Conservation (phyloP, 2,797 vertebrate genomes). For the Emydoidea blandingii region DNA sequence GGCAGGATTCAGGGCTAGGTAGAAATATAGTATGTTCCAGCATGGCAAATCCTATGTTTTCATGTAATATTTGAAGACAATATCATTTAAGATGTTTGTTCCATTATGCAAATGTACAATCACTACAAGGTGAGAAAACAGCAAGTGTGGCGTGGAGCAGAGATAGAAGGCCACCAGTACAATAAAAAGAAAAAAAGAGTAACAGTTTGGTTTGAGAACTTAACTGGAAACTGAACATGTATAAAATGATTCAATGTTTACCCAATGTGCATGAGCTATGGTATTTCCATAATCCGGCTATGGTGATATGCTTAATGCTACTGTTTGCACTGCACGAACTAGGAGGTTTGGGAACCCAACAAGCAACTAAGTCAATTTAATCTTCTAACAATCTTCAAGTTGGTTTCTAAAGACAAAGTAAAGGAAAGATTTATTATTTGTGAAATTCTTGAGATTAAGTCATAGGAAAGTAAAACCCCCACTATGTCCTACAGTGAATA, state of each 20-base stretch:
- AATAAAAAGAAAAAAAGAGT: rapidly evolving
- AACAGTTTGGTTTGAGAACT: background rate
- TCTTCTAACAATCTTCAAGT: background rate
- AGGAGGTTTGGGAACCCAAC: background rate
- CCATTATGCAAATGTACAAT: conserved; percentile 5
- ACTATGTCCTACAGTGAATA: background rate
- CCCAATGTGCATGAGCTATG: background rate
- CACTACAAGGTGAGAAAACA: conserved; percentile 9
- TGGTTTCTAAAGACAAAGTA: background rate
- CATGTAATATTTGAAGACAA: conserved; percentile 19
- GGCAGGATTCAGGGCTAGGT: background rate
- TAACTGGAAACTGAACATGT: rapidly evolving
- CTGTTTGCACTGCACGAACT: rapidly evolving
- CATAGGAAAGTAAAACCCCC: background rate
- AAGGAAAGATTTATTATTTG: background rate
- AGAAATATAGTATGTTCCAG: conserved; percentile 22
- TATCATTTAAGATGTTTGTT: conserved; percentile 43
- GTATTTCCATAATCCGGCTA: rapidly evolving
- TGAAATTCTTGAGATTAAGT: background rate
- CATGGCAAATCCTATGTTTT: conserved; percentile 3
- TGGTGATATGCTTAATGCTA: rapidly evolving
- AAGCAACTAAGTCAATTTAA: background rate
- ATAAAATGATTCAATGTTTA: rapidly evolving
- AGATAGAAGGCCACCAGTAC: rapidly evolving
- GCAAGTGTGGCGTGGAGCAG: background rate